These are phyloP conservation scores for Gambusia yucatana DNA, from an alignment of 2,797 vertebrate genomes.

Conservation along the genomic window DNA sequence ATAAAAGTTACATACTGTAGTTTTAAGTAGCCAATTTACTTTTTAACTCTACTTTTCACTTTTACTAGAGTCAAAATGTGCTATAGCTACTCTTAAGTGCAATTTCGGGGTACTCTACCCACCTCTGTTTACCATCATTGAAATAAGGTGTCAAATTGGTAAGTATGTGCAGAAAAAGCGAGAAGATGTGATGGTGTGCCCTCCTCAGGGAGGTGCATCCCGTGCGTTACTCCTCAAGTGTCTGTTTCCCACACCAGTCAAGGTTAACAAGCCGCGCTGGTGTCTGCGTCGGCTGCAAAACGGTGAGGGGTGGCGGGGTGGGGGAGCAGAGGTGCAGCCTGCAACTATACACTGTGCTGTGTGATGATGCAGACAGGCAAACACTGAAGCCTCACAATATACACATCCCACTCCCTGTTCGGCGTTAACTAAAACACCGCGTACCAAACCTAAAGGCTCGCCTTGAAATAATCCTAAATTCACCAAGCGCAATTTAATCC, in stretches of 20 bases:
- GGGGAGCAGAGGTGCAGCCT: conserved; percentile 64
- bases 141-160: conserved; percentile 3
- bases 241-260: conserved; percentile 79
- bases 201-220: conserved; percentile 31
- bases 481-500: conserved; percentile 23
- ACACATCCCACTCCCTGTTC: conserved; percentile 40
- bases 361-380: conserved; percentile 69
- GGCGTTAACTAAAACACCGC: conserved; percentile 10
- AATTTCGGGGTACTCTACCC: background rate
- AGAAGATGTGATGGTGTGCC: background rate
- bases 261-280: conserved; percentile 80
- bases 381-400: conserved; percentile 54
- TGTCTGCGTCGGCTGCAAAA: conserved; percentile 75
- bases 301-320: conserved; percentile 47
- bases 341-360: conserved; percentile 59
- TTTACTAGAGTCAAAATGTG: background rate
- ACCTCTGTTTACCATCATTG: background rate
- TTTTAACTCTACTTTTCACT: background rate
- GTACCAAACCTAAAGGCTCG: conserved; percentile 31
- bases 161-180: background rate
- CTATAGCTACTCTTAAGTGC: background rate
- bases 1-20: too few species aligned
- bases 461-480: conserved; percentile 18
- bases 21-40: too few species aligned
- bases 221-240: conserved; percentile 68